Evolutionary conservation across 2,888 invertebrate genomes (phyloP).

Genomic region (Tinea trinotella): DNA sequence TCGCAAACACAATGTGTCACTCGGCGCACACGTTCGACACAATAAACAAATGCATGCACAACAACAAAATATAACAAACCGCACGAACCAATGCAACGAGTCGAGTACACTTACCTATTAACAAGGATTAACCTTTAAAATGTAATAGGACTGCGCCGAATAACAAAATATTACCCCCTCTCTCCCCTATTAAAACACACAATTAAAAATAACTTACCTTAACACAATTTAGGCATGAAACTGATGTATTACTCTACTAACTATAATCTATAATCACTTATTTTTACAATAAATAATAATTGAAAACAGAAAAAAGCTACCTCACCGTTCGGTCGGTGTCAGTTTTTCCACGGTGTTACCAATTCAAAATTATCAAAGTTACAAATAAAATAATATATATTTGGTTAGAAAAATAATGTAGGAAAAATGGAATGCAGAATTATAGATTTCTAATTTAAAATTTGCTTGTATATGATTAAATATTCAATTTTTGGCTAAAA

Average conservation of each 20-base stretch:
- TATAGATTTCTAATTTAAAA: too few species aligned
- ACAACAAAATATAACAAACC: background rate
- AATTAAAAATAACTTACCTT: conserved; percentile 43
- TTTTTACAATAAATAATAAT: conserved; percentile 60
- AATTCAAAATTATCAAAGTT: background rate
- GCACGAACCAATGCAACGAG: background rate
- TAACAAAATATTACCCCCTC: conserved; percentile 37
- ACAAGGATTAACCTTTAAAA: conserved; percentile 54
- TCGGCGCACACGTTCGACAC: background rate
- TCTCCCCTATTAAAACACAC: background rate
- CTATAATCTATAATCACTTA: conserved; percentile 50
- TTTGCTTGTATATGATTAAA: too few species aligned
- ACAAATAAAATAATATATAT: background rate
- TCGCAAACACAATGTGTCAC: background rate
- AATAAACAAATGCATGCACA: background rate
- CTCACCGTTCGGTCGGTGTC: conserved; percentile 68
- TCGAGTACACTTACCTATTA: background rate
- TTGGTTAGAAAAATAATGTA: too few species aligned
- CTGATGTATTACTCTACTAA: conserved; percentile 47
- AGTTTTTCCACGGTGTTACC: conserved; percentile 30
- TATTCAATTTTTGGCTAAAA: too few species aligned
- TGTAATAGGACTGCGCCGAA: conserved; percentile 52
- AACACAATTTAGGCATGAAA: conserved; percentile 66
- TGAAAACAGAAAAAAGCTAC: conserved; percentile 72
- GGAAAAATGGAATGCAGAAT: too few species aligned